Base-by-base conservation (phyloP, 2,113 vertebrate genomes). In the Platysternon megacephalum region DNA sequence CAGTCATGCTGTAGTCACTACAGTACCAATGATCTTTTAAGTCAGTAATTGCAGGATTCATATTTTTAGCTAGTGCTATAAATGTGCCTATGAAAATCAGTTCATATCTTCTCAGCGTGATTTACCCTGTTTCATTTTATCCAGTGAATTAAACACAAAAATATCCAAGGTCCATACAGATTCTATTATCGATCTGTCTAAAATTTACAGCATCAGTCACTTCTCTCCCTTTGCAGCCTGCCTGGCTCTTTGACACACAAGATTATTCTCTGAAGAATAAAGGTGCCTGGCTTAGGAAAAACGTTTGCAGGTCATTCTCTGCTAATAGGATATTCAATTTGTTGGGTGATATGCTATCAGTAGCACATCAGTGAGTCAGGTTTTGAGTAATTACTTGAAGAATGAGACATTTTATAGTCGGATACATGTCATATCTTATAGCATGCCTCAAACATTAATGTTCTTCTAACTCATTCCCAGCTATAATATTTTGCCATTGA, bases 111-210 rank as follows among this genome's bases (percentile, higher is more conserved):
- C 87, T 82, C 87, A 0, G 83, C 92, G 96, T 96, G 97, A 96
- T 97, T 97, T 97, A 97, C 95, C n/a, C 93, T 90, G 94, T 39
- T 91, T 92, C 91, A 84, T 95, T 94, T 82, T 58, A 72, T 48
- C 76, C 46, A 44, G 85, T 10, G 94, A 96, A 93, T 95, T 95
- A 90, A 94, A 84, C 90, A 82, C 94, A 87, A 91, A 91, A 90
- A 78, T 86, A 95, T 79, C 87, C 17, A 1, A 4, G 61, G 87
- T 65, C 93, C 78, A 2, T 58, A 48, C 55, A 12, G 5, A 26
- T 84, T 24, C 42, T 0, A 28, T 0, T 79, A 82, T 91, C 42
- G 96, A 95, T 84, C 95, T 28, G 42, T 46, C 6, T 12, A 12
- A 46, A 28, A 58, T 4, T 28, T 3, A 58, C 46, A 3, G 83